A percentile compares a stretch with the other conserved stretches of the same genome.
Conservation (phyloP, 2,797 vertebrate species). For the Thamnophis elegans region DNA sequence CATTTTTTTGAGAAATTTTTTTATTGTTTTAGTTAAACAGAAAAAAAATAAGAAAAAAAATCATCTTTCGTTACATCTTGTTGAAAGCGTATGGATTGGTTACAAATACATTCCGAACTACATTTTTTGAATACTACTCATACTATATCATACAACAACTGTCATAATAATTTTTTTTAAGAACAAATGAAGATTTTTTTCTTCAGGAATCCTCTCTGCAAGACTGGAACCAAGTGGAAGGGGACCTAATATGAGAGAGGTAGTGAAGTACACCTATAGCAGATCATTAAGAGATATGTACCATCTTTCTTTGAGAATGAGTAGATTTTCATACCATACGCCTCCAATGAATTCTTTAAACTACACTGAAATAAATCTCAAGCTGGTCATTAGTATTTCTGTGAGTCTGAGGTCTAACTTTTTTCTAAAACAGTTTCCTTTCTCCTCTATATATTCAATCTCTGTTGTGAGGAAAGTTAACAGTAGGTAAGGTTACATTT, state of each 20-base stretch:
- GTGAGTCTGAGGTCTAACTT: constrained; percentile 36
- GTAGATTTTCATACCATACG: constrained; percentile 33
- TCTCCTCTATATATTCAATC: constrained; percentile 25
- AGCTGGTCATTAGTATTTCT: constrained; percentile 21
- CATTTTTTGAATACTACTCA: neutral
- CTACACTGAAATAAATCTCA: neutral
- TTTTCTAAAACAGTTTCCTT: constrained; percentile 40
- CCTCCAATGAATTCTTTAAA: constrained; percentile 2
- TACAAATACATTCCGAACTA: too few species aligned
- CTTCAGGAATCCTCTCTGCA: neutral
- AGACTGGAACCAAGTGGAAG: neutral
- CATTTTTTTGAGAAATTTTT: too few species aligned
- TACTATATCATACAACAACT: neutral
- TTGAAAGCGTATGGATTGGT: too few species aligned
- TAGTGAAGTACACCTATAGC: neutral
- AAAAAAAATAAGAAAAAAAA: too few species aligned
- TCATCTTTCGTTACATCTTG: too few species aligned
- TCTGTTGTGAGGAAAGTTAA: constrained; percentile 6
- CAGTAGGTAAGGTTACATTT: neutral
- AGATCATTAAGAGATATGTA: neutral
- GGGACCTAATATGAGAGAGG: neutral
- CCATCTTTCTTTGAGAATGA: constrained; percentile 45
- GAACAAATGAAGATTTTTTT: neutral
- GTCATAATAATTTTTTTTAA: neutral
- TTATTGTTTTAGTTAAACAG: too few species aligned